Conservation (phyloP, 2,888 invertebrate genomes). For the Iselma pallidipennis region DNA sequence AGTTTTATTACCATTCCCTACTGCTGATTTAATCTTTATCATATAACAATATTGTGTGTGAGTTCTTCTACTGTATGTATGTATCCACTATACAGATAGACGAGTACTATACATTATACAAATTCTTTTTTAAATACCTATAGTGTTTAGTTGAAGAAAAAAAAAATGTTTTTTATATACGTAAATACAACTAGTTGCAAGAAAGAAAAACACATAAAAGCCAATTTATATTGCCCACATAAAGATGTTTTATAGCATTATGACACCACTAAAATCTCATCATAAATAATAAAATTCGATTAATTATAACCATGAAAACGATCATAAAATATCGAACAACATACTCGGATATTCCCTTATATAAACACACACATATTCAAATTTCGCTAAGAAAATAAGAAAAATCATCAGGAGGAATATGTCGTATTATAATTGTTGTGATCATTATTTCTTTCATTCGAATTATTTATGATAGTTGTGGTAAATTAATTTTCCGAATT, state of each 20-base stretch:
- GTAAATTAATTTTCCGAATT: not conserved
- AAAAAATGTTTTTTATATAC: too few species aligned
- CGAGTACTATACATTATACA: too few species aligned
- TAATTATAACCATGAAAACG: conserved; percentile 16
- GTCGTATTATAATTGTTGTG: not conserved
- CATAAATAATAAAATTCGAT: conserved; percentile 30
- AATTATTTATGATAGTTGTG: not conserved
- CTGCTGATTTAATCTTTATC: conserved; percentile 25
- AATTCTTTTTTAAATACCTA: too few species aligned
- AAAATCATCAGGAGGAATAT: not conserved
- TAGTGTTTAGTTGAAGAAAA: too few species aligned
- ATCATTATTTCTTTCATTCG: not conserved
- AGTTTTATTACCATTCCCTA: conserved; percentile 39
- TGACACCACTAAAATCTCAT: conserved; percentile 27
- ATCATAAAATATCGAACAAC: conserved; percentile 8
- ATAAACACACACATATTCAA: not conserved
- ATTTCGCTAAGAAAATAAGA: not conserved
- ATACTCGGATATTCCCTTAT: not conserved
- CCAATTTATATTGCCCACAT: conserved; percentile 26
- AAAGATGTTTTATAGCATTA: conserved; percentile 28
- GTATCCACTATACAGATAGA: not conserved
- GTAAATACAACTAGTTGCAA: not conserved
- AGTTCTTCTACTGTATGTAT: not conserved
- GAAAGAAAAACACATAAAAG: not conserved
- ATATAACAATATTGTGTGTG: conserved; percentile 1